Conservation (phyloP, 2,888 invertebrate species). For the Malthinus flaveolus region DNA sequence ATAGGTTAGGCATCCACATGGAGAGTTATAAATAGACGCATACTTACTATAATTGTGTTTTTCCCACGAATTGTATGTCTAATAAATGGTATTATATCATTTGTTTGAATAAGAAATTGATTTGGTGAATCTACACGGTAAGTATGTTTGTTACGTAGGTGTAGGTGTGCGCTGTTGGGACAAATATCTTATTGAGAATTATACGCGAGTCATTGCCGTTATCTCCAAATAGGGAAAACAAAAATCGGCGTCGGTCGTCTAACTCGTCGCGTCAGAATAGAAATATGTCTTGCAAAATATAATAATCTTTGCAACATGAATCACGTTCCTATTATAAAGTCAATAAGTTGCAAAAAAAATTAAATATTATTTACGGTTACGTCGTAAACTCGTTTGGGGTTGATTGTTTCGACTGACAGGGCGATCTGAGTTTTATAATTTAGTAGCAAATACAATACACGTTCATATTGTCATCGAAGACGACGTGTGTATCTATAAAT, state of each 20-base stretch:
- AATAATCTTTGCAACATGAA: slow-evolving; percentile 22
- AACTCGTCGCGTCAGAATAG: slow-evolving; percentile 26
- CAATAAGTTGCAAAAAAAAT: slow-evolving; percentile 17
- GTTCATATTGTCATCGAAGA: slow-evolving; percentile 31
- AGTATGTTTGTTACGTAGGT: slow-evolving; percentile 4
- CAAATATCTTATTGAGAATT: slow-evolving; percentile 11
- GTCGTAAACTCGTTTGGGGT: slow-evolving; percentile 40
- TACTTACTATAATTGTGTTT: no score
- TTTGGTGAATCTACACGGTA: neutral
- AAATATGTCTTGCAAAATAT: slow-evolving; percentile 30
- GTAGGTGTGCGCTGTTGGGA: slow-evolving; percentile 6
- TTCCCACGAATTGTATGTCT: no score
- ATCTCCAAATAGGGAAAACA: slow-evolving; percentile 29
- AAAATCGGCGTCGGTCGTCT: slow-evolving; percentile 22
- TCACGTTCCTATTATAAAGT: slow-evolving; percentile 23
- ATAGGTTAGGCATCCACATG: no score
- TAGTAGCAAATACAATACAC: slow-evolving; percentile 31
- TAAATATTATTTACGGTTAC: slow-evolving; percentile 40
- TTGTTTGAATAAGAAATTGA: neutral
- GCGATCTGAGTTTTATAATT: slow-evolving; percentile 34
- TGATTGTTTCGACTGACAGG: slow-evolving; percentile 39
- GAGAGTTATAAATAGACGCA: no score
- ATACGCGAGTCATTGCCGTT: slow-evolving; percentile 15
- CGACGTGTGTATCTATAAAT: slow-evolving; percentile 38
- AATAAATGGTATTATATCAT: neutral